Conservation (phyloP, 2,888 invertebrate species). For the Amiota minor region DNA sequence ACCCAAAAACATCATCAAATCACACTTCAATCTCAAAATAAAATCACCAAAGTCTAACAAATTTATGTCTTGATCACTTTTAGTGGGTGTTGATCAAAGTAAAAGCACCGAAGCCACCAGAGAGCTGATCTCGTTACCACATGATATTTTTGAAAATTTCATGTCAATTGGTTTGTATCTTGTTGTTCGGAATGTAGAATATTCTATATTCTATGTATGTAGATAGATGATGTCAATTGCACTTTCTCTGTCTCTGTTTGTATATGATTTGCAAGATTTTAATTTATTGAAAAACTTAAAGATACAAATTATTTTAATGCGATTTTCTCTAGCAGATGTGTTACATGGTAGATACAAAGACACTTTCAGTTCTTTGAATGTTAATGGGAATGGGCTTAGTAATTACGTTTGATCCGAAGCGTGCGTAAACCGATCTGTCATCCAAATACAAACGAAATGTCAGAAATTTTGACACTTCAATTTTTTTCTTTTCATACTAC, state of each 20-base stretch:
- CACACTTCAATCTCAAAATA: background rate
- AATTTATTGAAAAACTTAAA: no score
- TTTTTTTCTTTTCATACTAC: conserved; percentile 55
- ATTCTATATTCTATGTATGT: no score
- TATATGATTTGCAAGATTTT: no score
- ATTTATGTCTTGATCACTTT: background rate
- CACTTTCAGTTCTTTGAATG: conserved; percentile 37
- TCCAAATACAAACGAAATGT: conserved; percentile 65
- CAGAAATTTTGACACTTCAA: conserved; percentile 73
- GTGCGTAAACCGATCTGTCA: conserved; percentile 45
- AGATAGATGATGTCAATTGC: conserved; percentile 6
- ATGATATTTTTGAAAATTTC: conserved; percentile 9
- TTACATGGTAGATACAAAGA: conserved; percentile 35
- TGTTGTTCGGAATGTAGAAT: no score
- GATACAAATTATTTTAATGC: background rate
- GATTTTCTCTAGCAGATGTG: conserved; percentile 30
- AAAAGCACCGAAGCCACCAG: background rate
- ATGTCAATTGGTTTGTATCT: conserved; percentile 13
- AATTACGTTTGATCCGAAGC: conserved; percentile 21
- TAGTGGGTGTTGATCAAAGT: conserved; percentile 27
- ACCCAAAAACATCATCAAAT: conserved; percentile 13
- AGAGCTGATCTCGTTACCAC: background rate
- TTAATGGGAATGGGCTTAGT: background rate
- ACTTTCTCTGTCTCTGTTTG: background rate
- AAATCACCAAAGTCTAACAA: no score